phyloP scores from a whole-genome alignment of 2,797 vertebrate genomes.

The Potorous gilbertii region DNA sequence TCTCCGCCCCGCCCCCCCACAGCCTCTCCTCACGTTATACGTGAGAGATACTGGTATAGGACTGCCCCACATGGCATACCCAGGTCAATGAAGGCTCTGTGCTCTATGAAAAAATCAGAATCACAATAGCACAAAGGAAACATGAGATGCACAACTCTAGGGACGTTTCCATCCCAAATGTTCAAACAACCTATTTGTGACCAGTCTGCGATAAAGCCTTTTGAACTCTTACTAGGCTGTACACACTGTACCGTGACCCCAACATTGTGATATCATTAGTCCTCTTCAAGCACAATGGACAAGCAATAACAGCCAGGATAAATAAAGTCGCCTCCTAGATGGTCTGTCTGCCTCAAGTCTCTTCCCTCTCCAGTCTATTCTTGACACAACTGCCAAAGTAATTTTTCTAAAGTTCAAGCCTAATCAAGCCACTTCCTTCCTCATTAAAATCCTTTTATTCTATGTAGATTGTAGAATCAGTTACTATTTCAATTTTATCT shows the following conservation, averaged over 20 bases:
- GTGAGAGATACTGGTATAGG: background rate
- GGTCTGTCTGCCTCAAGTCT: background rate
- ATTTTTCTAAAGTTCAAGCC: background rate
- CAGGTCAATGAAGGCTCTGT: background rate
- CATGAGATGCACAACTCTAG: background rate
- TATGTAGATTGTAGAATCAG: background rate
- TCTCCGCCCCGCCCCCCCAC: fast-evolving
- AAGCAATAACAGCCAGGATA: background rate
- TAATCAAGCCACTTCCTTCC: background rate
- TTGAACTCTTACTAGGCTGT: background rate
- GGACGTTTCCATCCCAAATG: background rate
- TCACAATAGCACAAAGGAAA: background rate
- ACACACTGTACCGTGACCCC: background rate
- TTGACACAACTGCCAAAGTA: background rate
- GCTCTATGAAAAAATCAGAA: background rate
- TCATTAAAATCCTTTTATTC: background rate
- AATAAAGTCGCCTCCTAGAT: background rate
- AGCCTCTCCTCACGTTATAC: background rate
- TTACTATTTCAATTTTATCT: background rate
- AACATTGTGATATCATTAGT: background rate
- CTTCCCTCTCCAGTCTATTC: background rate
- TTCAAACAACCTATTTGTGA: too few relatives aligned
- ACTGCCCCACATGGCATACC: background rate
- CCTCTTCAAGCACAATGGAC: background rate
- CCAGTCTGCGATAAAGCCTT: background rate